These are phyloP conservation scores for Silurus lanzhouensis DNA, from an alignment of 2,797 vertebrate genomes.

Conservation along the genomic window DNA sequence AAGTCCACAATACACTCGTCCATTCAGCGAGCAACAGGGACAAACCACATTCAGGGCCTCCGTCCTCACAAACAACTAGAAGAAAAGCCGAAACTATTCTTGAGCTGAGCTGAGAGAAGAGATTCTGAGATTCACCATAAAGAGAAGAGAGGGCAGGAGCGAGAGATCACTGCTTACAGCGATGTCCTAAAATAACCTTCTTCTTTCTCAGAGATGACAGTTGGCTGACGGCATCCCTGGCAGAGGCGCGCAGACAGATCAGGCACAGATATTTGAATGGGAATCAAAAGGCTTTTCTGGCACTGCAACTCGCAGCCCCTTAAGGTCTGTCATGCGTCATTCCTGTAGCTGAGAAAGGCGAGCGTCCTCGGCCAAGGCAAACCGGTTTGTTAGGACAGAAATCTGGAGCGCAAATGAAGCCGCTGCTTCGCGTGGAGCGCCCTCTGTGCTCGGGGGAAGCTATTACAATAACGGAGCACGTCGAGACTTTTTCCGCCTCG, in stretches of 20 bases:
- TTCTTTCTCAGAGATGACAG: slow-evolving; percentile 47
- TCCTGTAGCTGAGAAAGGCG: slow-evolving; percentile 27
- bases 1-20: slow-evolving; percentile 3
- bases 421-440: slow-evolving; percentile 17
- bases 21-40: neutral
- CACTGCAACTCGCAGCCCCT: slow-evolving; percentile 44
- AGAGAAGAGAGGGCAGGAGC: slow-evolving; percentile 8
- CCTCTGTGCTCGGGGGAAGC: neutral
- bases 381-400: slow-evolving; percentile 38
- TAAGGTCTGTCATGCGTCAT: slow-evolving; percentile 36
- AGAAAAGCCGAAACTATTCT: neutral
- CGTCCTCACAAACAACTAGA: neutral
- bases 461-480: neutral
- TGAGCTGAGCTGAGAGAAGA: neutral
- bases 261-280: slow-evolving; percentile 50
- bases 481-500: too few relatives aligned
- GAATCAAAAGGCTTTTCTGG: slow-evolving; percentile 55
- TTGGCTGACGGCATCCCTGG: slow-evolving; percentile 48
- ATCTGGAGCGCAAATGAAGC: slow-evolving; percentile 32
- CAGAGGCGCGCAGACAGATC: slow-evolving; percentile 42
- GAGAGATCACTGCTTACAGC: slow-evolving; percentile 4
- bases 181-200: slow-evolving; percentile 49
- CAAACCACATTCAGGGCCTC: neutral
- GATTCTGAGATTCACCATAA: too few relatives aligned
- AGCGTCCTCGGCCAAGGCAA: slow-evolving; percentile 26